Percentiles rank a stretch among this genome's conserved stretches.
Conservation (phyloP, 53 echinoderm and acorn worm genomes). For the Actinopyga echinites region DNA sequence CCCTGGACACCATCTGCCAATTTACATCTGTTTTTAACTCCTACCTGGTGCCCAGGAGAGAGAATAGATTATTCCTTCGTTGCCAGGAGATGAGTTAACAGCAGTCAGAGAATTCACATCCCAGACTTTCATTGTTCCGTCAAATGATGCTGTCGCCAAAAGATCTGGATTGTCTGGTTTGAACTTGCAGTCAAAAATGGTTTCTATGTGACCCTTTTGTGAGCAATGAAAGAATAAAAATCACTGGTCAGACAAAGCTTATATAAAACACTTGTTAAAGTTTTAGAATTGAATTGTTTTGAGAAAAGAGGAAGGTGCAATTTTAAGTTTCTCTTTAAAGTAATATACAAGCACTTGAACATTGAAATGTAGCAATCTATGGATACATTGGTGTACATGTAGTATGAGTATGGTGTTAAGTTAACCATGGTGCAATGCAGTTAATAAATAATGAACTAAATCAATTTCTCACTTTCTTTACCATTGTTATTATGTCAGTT, state of each 20-base stretch:
- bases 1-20: too few relatives aligned
- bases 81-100: slow-evolving; percentile 88
- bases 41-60: slow-evolving; percentile 99
- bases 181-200: slow-evolving; percentile 99
- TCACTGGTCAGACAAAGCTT: background rate
- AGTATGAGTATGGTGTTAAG: too few relatives aligned
- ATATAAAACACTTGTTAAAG: too few relatives aligned
- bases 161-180: slow-evolving; percentile 93
- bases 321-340: background rate
- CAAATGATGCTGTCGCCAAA: slow-evolving; percentile 96
- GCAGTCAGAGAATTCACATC: slow-evolving; percentile 83
- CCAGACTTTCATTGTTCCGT: slow-evolving; percentile 98
- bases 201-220: slow-evolving; percentile 87
- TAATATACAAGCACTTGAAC: background rate
- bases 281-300: background rate
- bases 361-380: too few relatives aligned
- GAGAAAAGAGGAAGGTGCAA: background rate
- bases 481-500: too few relatives aligned
- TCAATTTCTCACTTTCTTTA: too few relatives aligned
- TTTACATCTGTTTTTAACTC: background rate
- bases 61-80: slow-evolving; percentile 96
- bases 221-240: background rate
- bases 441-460: too few relatives aligned
- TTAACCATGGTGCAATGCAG: too few relatives aligned
- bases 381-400: too few relatives aligned